A percentile compares a stretch with the other conserved stretches of the same genome.
phyloP scores from a whole-genome alignment of 2,888 invertebrate genomes.

The Diarsia brunnea region DNA sequence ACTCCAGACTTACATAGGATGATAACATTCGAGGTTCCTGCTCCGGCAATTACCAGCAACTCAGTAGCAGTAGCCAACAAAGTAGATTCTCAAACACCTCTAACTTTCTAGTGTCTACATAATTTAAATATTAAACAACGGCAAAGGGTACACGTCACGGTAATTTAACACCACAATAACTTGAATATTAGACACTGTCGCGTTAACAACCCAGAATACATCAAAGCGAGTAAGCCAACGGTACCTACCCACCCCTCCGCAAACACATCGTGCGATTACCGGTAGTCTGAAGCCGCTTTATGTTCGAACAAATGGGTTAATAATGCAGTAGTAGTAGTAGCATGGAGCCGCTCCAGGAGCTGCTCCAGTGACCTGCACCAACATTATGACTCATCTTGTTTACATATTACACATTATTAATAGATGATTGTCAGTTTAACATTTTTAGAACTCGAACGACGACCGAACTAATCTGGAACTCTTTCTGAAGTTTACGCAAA shows the following conservation, averaged over 20 bases:
- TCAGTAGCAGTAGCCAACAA: not conserved
- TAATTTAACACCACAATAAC: slow-evolving; percentile 34
- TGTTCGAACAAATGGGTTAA: slow-evolving; percentile 83
- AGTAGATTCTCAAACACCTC: not conserved
- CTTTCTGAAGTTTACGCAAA: slow-evolving; percentile 46
- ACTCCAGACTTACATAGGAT: slow-evolving; percentile 27
- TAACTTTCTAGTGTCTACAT: not conserved
- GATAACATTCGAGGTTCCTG: not conserved
- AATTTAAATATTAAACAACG: slow-evolving; percentile 5
- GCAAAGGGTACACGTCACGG: slow-evolving; percentile 10
- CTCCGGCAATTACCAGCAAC: not conserved
- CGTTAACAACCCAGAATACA: slow-evolving; percentile 18
- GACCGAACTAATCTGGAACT: slow-evolving; percentile 46
- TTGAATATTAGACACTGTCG: slow-evolving; percentile 12
- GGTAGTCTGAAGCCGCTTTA: slow-evolving; percentile 74
- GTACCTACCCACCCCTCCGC: slow-evolving; percentile 72
- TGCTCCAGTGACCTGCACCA: slow-evolving; percentile 80
- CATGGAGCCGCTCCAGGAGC: slow-evolving; percentile 72
- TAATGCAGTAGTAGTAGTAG: slow-evolving; percentile 78
- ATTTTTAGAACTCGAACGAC: slow-evolving; percentile 48
- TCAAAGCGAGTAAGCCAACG: slow-evolving; percentile 32
- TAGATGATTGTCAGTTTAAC: slow-evolving; percentile 49
- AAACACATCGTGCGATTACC: slow-evolving; percentile 77
- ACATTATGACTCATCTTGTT: slow-evolving; percentile 79
- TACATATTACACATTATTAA: slow-evolving; percentile 67